These are phyloP conservation scores for Pachyseris speciosa DNA, from an alignment of 64 coral and sea anemone genomes.

Conservation along the genomic window DNA sequence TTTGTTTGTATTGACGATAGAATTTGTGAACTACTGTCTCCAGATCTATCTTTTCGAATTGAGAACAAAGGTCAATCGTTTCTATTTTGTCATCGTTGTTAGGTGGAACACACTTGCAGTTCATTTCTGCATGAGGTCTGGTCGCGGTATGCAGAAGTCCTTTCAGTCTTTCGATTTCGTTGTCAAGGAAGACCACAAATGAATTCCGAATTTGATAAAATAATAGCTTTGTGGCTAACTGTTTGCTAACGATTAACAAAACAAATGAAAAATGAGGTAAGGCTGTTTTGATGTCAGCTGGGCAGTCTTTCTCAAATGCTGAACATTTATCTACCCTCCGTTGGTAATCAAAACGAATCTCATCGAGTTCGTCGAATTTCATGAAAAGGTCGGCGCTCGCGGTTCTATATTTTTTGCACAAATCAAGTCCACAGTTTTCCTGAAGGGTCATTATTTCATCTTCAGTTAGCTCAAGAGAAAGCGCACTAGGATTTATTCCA, in stretches of 20 bases:
- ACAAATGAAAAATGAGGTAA: conserved; percentile 18
- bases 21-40: background rate
- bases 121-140: background rate
- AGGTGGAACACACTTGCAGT: background rate
- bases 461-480: conserved; percentile 21
- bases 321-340: conserved; percentile 6
- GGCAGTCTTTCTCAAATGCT: background rate
- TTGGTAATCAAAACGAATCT: background rate
- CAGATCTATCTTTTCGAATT: background rate
- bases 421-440: conserved; percentile 6
- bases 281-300: background rate
- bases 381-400: background rate
- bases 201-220: background rate
- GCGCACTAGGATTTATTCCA: background rate
- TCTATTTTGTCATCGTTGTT: too few species aligned
- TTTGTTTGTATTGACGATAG: conserved; percentile 24
- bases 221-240: background rate
- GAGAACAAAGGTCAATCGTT: background rate
- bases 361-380: conserved; percentile 46
- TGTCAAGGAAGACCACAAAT: conserved; percentile 20
- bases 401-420: background rate
- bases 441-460: conserved; percentile 26
- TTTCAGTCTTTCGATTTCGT: background rate
- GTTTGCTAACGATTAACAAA: background rate
- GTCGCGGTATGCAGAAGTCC: conserved; percentile 10